A percentile compares a stretch with the other conserved stretches of the same genome.
These are phyloP conservation scores for Hemistola chrysoprasaria DNA, from an alignment of 2,888 invertebrate genomes.

Conservation along the genomic window DNA sequence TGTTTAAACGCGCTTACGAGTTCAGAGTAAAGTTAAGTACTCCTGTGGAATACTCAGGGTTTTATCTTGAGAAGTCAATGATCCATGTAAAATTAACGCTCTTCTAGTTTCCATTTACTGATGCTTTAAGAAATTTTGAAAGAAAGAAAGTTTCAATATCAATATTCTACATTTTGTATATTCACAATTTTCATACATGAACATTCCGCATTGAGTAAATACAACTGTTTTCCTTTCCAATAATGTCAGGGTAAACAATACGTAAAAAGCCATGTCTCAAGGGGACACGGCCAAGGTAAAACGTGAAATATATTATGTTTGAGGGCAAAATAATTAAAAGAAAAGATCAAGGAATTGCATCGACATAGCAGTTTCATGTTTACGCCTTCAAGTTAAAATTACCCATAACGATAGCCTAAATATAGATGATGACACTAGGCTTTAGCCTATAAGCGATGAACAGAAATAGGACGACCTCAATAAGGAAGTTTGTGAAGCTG, in stretches of 20 bases:
- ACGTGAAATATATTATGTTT: slow-evolving; percentile 28
- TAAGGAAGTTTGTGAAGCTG: slow-evolving; percentile 2
- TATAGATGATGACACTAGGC: too few species aligned
- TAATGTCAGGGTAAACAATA: slow-evolving; percentile 14
- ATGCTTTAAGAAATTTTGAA: too few species aligned
- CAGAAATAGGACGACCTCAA: slow-evolving; percentile 3
- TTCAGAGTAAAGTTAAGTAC: slow-evolving; percentile 15
- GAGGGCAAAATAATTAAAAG: slow-evolving; percentile 30
- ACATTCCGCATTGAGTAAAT: too few species aligned
- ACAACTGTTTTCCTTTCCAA: slow-evolving; percentile 9
- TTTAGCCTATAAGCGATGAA: neutral
- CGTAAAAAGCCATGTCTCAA: slow-evolving; percentile 23
- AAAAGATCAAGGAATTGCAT: slow-evolving; percentile 33
- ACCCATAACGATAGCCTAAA: neutral
- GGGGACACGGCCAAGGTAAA: slow-evolving; percentile 24
- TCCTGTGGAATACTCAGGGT: slow-evolving; percentile 12
- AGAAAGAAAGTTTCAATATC: too few species aligned
- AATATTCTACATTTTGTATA: too few species aligned
- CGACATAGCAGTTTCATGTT: too few species aligned
- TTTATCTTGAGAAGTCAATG: slow-evolving; percentile 1
- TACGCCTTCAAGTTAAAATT: too few species aligned
- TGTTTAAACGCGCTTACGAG: slow-evolving; percentile 16
- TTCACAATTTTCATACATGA: too few species aligned
- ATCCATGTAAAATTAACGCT: neutral
- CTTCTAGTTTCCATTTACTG: neutral